Conservation (phyloP, 23 tunicate genomes). For the Corella eumyota region DNA sequence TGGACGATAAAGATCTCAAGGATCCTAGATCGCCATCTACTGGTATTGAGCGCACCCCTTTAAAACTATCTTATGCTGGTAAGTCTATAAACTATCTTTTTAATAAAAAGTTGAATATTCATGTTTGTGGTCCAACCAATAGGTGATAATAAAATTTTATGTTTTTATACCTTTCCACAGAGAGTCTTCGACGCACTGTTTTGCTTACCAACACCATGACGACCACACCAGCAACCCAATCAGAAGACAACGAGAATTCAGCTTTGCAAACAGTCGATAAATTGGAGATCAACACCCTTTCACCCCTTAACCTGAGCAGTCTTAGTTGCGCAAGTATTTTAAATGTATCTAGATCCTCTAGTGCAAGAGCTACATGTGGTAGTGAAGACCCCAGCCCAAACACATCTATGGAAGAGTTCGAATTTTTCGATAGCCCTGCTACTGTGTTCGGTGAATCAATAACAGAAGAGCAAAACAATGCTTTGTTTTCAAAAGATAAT, state of each 20-base stretch:
- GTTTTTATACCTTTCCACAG: no score
- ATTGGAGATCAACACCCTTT: background rate
- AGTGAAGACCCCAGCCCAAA: conserved; percentile 20
- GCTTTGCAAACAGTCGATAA: background rate
- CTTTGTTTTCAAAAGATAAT: background rate
- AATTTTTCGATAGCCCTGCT: no score
- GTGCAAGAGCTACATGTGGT: conserved; percentile 30
- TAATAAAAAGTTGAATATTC: conserved; percentile 5
- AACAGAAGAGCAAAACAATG: background rate
- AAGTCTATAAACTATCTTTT: no score
- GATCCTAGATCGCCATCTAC: conserved; percentile 1
- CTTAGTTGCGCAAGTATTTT: conserved; percentile 8
- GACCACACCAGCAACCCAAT: conserved; percentile 9
- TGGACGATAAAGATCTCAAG: background rate
- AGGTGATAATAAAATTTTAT: no score
- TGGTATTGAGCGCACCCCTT: background rate
- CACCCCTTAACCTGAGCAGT: conserved; percentile 1
- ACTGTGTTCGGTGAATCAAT: conserved; percentile 7
- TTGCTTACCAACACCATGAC: conserved; percentile 25
- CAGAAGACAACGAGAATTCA: background rate
- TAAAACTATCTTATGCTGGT: no score
- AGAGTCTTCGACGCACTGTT: conserved; percentile 39
- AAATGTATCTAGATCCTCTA: conserved; percentile 33
- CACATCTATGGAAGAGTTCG: no score
- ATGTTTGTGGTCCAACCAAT: no score